phyloP scores from a whole-genome alignment of 2,888 invertebrate genomes.

The Cheilosia pagana region DNA sequence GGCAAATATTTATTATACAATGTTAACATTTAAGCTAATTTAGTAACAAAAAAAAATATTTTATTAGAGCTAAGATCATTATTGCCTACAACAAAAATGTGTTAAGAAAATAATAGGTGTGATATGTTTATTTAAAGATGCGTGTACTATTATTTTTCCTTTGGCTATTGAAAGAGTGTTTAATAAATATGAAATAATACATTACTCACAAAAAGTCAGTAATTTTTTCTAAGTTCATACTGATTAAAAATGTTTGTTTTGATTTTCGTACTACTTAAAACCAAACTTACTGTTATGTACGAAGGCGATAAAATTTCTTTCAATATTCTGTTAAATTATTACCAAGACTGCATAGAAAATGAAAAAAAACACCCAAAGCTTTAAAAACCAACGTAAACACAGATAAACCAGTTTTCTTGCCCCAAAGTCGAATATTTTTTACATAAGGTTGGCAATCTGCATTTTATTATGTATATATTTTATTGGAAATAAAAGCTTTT shows the following conservation, averaged over 20 bases:
- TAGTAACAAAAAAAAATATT: conserved; percentile 13
- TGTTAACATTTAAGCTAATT: conserved; percentile 21
- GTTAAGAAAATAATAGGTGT: conserved; percentile 1
- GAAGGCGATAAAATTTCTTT: background rate
- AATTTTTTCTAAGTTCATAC: background rate
- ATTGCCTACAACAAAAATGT: background rate
- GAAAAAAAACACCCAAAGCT: background rate
- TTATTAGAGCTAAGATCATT: conserved; percentile 3
- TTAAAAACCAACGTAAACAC: background rate
- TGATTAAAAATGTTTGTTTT: background rate
- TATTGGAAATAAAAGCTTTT: background rate
- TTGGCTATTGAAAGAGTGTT: no score
- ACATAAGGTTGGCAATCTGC: background rate
- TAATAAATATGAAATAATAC: no score
- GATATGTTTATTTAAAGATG: conserved; percentile 2
- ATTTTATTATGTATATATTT: background rate
- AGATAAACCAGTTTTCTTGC: background rate
- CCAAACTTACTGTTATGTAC: background rate
- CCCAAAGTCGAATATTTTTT: background rate
- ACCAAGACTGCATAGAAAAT: background rate
- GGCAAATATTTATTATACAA: conserved; percentile 30
- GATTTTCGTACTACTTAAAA: background rate
- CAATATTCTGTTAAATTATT: background rate
- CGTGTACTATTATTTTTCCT: no score
- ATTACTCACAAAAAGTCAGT: background rate